phyloP scores from a whole-genome alignment of 1,140 invertebrate genomes.

The Gryllus bimaculatus region DNA sequence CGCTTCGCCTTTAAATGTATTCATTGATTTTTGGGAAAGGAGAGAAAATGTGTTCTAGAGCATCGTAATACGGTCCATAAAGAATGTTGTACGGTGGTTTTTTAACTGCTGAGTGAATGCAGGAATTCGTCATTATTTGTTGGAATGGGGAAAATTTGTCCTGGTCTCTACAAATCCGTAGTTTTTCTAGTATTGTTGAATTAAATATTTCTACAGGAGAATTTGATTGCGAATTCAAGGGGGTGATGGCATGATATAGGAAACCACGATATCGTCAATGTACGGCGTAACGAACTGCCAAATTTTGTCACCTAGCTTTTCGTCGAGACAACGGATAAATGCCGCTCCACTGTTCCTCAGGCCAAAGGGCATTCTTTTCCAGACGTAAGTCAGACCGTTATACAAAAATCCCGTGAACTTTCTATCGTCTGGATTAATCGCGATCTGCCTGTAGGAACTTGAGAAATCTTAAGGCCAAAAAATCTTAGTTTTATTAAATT shows the following conservation, averaged over 20 bases:
- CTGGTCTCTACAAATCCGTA: too few relatives aligned
- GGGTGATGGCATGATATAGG: too few relatives aligned
- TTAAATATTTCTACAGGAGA: too few relatives aligned
- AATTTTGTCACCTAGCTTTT: too few relatives aligned
- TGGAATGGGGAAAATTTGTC: too few relatives aligned
- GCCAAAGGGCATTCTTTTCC: background rate
- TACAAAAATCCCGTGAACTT: constrained; percentile 8
- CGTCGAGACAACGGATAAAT: background rate
- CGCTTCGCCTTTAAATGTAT: background rate
- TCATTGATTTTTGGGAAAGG: background rate
- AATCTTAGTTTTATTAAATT: background rate
- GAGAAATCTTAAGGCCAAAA: background rate
- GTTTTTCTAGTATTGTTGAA: too few relatives aligned
- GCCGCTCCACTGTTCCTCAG: background rate
- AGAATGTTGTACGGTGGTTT: background rate
- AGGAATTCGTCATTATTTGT: background rate
- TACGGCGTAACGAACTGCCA: background rate
- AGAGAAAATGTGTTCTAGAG: background rate
- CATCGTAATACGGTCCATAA: background rate
- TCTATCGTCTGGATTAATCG: background rate
- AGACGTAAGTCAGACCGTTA: background rate
- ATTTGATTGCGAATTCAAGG: too few relatives aligned
- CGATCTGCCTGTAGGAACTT: background rate
- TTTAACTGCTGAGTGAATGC: background rate
- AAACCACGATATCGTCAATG: background rate